A percentile compares a stretch with the other conserved stretches of the same genome.
Evolutionary conservation across 1,140 invertebrate genomes (phyloP).

Genomic region (Samia ricini): DNA sequence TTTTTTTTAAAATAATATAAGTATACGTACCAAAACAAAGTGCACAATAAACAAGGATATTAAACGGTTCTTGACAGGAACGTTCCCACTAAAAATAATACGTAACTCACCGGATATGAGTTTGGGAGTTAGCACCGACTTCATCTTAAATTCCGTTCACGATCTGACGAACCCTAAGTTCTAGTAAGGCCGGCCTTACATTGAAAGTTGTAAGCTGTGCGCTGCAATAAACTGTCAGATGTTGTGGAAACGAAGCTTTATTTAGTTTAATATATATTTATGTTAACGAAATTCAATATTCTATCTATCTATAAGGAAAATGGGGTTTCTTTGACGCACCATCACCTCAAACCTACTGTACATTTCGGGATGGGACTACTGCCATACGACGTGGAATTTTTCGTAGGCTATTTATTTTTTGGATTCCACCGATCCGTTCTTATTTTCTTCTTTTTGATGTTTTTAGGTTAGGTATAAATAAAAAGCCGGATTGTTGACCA

Average conservation of each 20-base stretch:
- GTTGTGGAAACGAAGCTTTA: background rate
- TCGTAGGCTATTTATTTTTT: too few species aligned
- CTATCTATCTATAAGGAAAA: too few species aligned
- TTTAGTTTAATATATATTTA: background rate
- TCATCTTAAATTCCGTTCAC: conserved; percentile 2
- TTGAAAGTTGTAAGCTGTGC: background rate
- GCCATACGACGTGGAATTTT: too few species aligned
- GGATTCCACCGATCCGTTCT: too few species aligned
- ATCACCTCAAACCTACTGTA: too few species aligned
- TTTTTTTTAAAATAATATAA: background rate
- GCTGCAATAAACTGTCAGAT: background rate
- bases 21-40: background rate
- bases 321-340: too few species aligned
- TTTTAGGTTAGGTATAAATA: too few species aligned
- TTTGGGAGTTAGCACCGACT: conserved; percentile 8
- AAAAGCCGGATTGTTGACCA: too few species aligned
- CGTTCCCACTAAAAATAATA: conserved; percentile 8
- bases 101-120: conserved; percentile 10
- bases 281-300: too few species aligned
- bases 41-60: conserved; percentile 10
- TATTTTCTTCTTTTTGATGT: too few species aligned
- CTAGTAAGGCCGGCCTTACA: background rate
- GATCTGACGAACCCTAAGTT: conserved; percentile 2
- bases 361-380: too few species aligned
- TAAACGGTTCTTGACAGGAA: conserved; percentile 8